These are phyloP conservation scores for Alexandromys fortis DNA, from an alignment of 2,113 vertebrate species.

Conservation along the genomic window DNA sequence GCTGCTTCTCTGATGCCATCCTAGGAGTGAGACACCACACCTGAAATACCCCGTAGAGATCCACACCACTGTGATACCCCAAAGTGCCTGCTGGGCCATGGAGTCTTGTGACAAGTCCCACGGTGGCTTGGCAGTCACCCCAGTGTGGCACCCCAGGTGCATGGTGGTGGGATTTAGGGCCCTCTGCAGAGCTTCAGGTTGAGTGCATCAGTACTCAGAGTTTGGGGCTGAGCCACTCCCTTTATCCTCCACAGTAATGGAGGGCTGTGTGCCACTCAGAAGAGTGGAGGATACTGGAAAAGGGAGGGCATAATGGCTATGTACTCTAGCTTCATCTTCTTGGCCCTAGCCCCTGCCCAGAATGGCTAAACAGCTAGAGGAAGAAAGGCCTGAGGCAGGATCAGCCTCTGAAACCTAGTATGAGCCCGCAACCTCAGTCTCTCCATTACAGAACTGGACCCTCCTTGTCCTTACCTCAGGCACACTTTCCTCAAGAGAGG, in stretches of 20 bases:
- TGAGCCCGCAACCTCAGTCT: neutral
- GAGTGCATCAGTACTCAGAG: neutral
- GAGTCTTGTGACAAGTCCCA: neutral
- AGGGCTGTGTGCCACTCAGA: neutral
- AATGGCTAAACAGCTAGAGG: neutral
- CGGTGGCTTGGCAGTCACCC: neutral
- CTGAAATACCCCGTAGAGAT: neutral
- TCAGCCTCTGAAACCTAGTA: neutral
- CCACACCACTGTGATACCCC: neutral
- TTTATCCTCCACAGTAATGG: neutral
- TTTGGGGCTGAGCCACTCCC: neutral
- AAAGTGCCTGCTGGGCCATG: neutral
- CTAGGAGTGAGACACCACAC: neutral
- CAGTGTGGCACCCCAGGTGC: too few species aligned
- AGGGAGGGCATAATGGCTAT: too few species aligned
- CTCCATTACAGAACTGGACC: neutral
- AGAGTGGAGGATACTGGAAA: neutral
- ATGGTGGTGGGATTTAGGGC: neutral
- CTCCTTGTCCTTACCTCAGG: neutral
- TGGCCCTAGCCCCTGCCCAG: neutral
- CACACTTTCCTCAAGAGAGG: neutral
- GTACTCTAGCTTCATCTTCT: neutral
- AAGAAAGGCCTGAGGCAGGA: neutral
- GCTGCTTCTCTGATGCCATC: neutral
- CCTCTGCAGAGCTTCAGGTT: neutral